Conservation (phyloP, 2,113 vertebrate genomes). For the Hystrix brachyura region DNA sequence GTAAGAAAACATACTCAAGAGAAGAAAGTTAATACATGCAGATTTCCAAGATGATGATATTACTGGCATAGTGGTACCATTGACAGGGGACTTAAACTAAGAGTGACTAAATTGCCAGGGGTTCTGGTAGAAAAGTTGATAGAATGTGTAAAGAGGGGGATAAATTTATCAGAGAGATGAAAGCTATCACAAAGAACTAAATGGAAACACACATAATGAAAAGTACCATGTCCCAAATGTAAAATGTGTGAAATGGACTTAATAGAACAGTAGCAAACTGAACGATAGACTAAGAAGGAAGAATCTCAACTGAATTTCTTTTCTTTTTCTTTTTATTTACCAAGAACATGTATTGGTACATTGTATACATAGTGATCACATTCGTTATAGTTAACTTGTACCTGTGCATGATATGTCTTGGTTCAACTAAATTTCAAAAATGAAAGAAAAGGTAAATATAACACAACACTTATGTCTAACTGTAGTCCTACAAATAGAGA, state of each 20-base stretch:
- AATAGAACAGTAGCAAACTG: slow-evolving; percentile 11
- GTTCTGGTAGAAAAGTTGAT: neutral
- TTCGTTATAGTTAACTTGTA: no score
- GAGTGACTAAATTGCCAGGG: neutral
- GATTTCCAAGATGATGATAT: neutral
- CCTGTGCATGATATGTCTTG: no score
- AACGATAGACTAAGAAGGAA: neutral
- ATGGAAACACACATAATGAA: neutral
- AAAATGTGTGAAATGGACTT: neutral
- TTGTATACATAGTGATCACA: no score
- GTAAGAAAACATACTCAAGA: neutral
- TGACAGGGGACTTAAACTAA: neutral
- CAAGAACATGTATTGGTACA: no score
- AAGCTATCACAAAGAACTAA: neutral
- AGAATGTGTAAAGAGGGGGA: neutral
- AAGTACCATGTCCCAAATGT: neutral
- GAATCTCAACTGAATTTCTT: neutral
- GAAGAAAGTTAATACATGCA: neutral
- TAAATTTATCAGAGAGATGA: neutral
- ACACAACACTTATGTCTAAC: neutral
- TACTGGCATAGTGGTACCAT: neutral
- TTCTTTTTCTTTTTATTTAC: no score
- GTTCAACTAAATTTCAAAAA: neutral
- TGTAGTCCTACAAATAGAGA: neutral
- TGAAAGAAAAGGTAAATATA: neutral